Percentiles rank a stretch among this genome's conserved stretches.
phyloP scores from a whole-genome alignment of 2,888 invertebrate genomes.

The Tyria jacobaeae region DNA sequence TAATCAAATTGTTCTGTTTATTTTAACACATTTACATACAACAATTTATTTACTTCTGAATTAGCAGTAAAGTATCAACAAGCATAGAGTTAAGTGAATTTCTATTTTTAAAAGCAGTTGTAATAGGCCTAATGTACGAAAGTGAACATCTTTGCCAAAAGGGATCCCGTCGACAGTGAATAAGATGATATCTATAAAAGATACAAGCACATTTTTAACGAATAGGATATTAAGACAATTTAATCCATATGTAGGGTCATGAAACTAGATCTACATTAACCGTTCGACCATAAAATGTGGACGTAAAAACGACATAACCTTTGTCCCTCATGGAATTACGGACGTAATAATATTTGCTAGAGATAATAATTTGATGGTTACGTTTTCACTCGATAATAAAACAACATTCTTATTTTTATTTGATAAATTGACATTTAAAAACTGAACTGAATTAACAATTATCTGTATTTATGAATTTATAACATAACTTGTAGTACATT shows the following conservation, averaged over 20 bases:
- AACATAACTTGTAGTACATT: no score
- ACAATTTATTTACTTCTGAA: no score
- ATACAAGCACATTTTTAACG: not conserved
- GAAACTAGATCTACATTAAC: slow-evolving; percentile 45
- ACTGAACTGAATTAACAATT: not conserved
- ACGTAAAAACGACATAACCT: slow-evolving; percentile 40
- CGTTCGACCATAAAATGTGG: slow-evolving; percentile 31
- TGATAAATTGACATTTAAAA: not conserved
- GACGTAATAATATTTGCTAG: slow-evolving; percentile 35
- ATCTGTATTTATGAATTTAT: no score
- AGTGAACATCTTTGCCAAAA: no score
- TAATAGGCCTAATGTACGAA: no score
- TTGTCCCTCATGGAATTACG: slow-evolving; percentile 33
- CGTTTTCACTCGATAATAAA: slow-evolving; percentile 39
- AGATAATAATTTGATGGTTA: slow-evolving; percentile 35
- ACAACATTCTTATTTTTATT: slow-evolving; percentile 13
- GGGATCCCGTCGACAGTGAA: not conserved
- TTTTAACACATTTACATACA: no score
- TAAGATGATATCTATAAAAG: not conserved
- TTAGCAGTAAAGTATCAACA: no score
- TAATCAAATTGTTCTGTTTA: no score
- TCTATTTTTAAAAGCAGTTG: no score
- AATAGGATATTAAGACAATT: slow-evolving; percentile 12
- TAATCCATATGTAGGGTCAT: slow-evolving; percentile 29
- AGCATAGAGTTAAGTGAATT: no score